phyloP scores from a whole-genome alignment of 2,888 invertebrate species.

The Anthrax anthrax region DNA sequence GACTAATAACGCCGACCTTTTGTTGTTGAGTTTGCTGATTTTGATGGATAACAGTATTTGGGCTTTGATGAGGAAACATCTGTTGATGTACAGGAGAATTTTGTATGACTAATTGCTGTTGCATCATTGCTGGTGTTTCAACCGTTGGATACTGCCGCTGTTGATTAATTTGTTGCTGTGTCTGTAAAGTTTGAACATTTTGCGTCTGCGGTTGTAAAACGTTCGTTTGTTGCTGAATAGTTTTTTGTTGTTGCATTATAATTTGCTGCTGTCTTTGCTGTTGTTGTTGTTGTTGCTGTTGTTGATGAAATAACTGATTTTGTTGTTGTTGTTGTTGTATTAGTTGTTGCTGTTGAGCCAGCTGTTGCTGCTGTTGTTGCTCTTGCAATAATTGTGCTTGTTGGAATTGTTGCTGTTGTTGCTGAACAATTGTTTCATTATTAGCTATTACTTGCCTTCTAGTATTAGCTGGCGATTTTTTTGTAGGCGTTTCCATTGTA shows the following conservation, averaged over 20 bases:
- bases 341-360: conserved; percentile 7
- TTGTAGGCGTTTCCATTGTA: conserved; percentile 3
- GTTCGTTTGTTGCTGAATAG: background rate
- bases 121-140: background rate
- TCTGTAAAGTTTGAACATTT: conserved; percentile 23
- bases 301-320: conserved; percentile 4
- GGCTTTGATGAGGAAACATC: background rate
- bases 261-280: conserved; percentile 5
- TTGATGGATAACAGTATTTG: background rate
- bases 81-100: background rate
- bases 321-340: conserved; percentile 7
- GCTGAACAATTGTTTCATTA: conserved; percentile 5
- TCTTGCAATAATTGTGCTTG: conserved; percentile 3
- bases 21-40: background rate
- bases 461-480: background rate
- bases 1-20: background rate
- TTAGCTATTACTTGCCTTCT: background rate
- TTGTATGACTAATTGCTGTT: background rate
- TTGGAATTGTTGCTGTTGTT: conserved; percentile 2
- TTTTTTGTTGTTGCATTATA: conserved; percentile 1
- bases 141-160: background rate
- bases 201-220: conserved; percentile 26
- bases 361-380: conserved; percentile 4
- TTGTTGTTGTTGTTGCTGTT: conserved; percentile 4
- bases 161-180: background rate